These are phyloP conservation scores for Chloroceryle inda DNA, from an alignment of 2,797 vertebrate genomes.

Conservation along the genomic window DNA sequence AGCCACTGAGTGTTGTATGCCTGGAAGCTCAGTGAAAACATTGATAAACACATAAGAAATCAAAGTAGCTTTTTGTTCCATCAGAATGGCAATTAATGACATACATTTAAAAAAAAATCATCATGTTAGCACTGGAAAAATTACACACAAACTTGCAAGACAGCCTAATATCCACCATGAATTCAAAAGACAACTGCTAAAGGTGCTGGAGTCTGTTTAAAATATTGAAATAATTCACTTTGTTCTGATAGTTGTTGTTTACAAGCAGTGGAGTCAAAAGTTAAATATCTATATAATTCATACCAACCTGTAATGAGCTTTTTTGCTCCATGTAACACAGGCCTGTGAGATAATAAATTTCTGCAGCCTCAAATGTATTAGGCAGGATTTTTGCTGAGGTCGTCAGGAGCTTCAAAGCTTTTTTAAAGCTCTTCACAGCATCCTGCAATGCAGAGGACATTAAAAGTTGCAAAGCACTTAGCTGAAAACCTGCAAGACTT, in stretches of 20 bases:
- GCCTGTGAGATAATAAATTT: conserved; percentile 80
- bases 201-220: neutral
- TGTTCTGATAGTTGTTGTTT: neutral
- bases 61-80: neutral
- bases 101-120: neutral
- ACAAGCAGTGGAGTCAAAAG: conserved; percentile 2
- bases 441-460: conserved; percentile 71
- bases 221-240: neutral
- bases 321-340: conserved; percentile 81
- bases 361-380: conserved; percentile 54
- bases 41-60: neutral
- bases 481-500: neutral
- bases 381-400: conserved; percentile 9
- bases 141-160: neutral
- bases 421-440: conserved; percentile 79
- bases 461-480: neutral
- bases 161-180: neutral
- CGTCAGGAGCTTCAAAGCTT: conserved; percentile 67
- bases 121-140: neutral
- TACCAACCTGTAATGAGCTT: conserved; percentile 72
- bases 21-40: neutral
- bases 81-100: neutral
- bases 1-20: neutral
- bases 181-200: neutral
- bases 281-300: neutral